These are phyloP conservation scores for Scaptodrosophila lebanonensis DNA, from an alignment of 1,140 invertebrate species.

Conservation along the genomic window DNA sequence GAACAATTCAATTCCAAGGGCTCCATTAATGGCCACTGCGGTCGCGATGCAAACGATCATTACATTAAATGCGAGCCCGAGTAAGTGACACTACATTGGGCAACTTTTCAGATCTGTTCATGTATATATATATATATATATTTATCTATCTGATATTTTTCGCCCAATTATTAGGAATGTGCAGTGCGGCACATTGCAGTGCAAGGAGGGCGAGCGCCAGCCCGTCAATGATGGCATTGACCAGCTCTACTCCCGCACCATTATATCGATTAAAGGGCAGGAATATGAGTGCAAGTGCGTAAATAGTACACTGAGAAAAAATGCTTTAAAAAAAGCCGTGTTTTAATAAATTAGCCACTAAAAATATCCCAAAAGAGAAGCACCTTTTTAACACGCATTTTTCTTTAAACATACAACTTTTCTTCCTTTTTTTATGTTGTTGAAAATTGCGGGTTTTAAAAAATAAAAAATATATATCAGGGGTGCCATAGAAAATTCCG, in stretches of 20 bases:
- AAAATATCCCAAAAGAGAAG: too few relatives aligned
- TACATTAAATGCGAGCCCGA: slow-evolving; percentile 91
- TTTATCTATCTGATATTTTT: too few relatives aligned
- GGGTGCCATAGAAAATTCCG: too few relatives aligned
- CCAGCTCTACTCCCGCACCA: slow-evolving; percentile 89
- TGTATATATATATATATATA: background rate
- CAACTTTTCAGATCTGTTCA: background rate
- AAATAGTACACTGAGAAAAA: too few relatives aligned
- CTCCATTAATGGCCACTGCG: slow-evolving; percentile 95
- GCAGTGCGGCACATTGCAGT: slow-evolving; percentile 92
- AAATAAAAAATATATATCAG: too few relatives aligned
- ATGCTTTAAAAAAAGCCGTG: too few relatives aligned
- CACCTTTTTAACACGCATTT: too few relatives aligned
- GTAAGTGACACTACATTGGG: slow-evolving; percentile 81
- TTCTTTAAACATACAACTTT: too few relatives aligned
- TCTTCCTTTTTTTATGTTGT: too few relatives aligned
- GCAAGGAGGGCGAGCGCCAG: slow-evolving; percentile 88
- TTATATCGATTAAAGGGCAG: slow-evolving; percentile 89
- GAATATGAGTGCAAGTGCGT: slow-evolving; percentile 94
- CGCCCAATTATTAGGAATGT: slow-evolving; percentile 88
- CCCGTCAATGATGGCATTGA: slow-evolving; percentile 87
- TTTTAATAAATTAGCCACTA: too few relatives aligned
- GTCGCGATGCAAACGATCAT: slow-evolving; percentile 86
- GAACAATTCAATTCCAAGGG: slow-evolving; percentile 96
- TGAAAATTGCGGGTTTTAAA: too few relatives aligned